Base-by-base conservation (phyloP, 2,797 vertebrate species). In the Bryconaethiops microstoma region DNA sequence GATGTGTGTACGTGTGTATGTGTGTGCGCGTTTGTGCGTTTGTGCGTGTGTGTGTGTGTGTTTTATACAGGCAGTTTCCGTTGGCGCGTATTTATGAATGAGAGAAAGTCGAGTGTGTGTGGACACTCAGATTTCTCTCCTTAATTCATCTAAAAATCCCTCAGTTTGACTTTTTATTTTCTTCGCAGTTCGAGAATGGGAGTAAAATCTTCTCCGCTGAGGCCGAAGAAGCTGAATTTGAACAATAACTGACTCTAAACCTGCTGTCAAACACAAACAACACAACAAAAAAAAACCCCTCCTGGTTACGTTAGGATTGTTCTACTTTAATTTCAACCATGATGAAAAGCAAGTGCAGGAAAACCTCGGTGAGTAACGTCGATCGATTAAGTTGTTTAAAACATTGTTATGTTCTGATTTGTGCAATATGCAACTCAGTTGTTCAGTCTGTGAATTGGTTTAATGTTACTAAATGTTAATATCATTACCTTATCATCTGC, bases 261-360 rank as follows among this genome's bases (percentile, higher is more conserved):
- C 64, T 39, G 29, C 29, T 17, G 29, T 2, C 1, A 35, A 67
- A 45, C 42, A 45, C 42, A 45, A 7, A 45, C 42, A 45, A 7
- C 7, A 2, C 42, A 1, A 9, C 42, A 45, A 45, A 45, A 45
- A 35, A 35, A 35, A 35, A 2, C 2, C 2, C 35, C 35, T 35
- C 35, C 35, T 35, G 35, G 2, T 35, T 35, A 35, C 35, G 4
- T 35, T 29, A 29, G 29, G 29, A 29, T 29, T 13, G 39, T 13
- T 62, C 5, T 14, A 25, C 6, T 59, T n/a, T 12, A 16, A 10
- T 77, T 16, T 81, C 70, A 0, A 40, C n/a, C 17, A 85, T 83
- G 86, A 35, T 79, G 14, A 87, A 83, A 45, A 35, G 62, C 39
- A 85, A 83, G 69, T 45, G 79, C 6, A 82, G n/a, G 64, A 81